Percentiles rank a stretch among this genome's conserved stretches.
phyloP scores from a whole-genome alignment of 2,888 invertebrate species.

The Molanna angustata region DNA sequence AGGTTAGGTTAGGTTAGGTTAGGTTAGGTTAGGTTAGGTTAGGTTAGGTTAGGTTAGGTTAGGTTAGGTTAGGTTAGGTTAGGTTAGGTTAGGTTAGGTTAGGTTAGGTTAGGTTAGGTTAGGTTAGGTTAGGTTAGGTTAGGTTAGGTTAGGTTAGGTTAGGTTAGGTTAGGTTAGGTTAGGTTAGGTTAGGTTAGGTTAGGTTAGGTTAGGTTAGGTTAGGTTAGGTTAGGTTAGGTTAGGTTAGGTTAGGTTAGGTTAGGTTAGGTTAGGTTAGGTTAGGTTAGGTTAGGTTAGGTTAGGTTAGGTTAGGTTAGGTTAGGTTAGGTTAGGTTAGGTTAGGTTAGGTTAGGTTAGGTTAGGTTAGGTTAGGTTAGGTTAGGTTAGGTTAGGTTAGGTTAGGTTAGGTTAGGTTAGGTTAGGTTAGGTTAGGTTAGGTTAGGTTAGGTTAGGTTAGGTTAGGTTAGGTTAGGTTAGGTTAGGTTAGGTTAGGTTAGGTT shows the following conservation, averaged over 20 bases:
- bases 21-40: conserved; percentile 30
- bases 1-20: conserved; percentile 28
- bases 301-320: conserved; percentile 32
- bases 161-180: conserved; percentile 32
- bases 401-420: conserved; percentile 31
- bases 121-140: conserved; percentile 30
- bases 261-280: conserved; percentile 33
- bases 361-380: conserved; percentile 32
- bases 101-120: conserved; percentile 31
- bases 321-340: conserved; percentile 33
- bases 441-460: conserved; percentile 29
- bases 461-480: conserved; percentile 28
- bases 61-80: conserved; percentile 22
- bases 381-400: conserved; percentile 32
- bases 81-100: conserved; percentile 30
- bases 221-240: conserved; percentile 31
- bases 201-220: conserved; percentile 27
- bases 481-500: conserved; percentile 15
- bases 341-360: too few relatives aligned
- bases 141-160: conserved; percentile 30
- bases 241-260: conserved; percentile 27
- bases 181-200: conserved; percentile 29
- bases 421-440: conserved; percentile 31
- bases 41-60: conserved; percentile 30
- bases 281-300: conserved; percentile 33